Evolutionary conservation across 2,888 invertebrate species (phyloP).

Genomic region (Anaspis maculata): DNA sequence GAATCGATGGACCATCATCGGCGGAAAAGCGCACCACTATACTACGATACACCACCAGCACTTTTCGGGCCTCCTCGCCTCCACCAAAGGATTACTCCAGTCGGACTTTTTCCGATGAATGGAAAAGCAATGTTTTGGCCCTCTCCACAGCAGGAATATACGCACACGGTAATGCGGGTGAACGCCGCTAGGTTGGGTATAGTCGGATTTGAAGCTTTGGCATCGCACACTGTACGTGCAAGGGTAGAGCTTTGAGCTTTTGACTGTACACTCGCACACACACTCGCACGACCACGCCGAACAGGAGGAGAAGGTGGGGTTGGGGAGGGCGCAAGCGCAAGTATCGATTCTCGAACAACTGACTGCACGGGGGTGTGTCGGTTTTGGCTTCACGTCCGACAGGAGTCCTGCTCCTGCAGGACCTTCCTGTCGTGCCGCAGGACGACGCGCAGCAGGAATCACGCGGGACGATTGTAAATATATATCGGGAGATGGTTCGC

Average conservation of each 20-base stretch:
- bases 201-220: constrained; percentile 22
- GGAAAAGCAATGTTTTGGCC: constrained; percentile 29
- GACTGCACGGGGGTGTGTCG: constrained; percentile 28
- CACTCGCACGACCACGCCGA: too few species aligned
- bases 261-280: too few species aligned
- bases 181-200: constrained; percentile 35
- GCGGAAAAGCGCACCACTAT: too few species aligned
- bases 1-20: too few species aligned
- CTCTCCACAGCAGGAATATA: constrained; percentile 27
- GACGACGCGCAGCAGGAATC: too few species aligned
- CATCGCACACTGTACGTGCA: constrained; percentile 14
- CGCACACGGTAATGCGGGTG: constrained; percentile 28
- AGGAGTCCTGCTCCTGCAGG: constrained; percentile 2
- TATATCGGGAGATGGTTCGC: too few species aligned
- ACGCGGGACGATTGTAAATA: too few species aligned
- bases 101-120: too few species aligned
- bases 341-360: constrained; percentile 34
- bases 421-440: constrained; percentile 4
- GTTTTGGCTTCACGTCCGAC: constrained; percentile 23
- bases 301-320: constrained; percentile 21
- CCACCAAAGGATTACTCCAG: too few species aligned
- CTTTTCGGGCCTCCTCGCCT: too few species aligned
- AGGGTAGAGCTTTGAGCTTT: constrained; percentile 6
- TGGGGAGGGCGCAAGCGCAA: constrained; percentile 24
- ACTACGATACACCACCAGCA: too few species aligned